phyloP scores from a whole-genome alignment of 2,888 invertebrate species.

The Lymantria dispar region DNA sequence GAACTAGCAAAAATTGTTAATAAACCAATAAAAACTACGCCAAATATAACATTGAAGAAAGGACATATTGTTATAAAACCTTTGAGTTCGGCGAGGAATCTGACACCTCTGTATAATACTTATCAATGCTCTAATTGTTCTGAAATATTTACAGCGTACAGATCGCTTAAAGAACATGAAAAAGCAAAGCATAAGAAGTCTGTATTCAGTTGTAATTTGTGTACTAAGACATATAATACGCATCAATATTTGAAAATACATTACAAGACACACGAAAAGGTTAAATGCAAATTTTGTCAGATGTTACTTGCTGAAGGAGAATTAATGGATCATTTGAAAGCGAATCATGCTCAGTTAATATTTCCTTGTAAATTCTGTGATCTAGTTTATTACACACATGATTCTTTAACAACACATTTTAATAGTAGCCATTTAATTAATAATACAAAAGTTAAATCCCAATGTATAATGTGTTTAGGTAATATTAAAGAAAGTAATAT shows the following conservation, averaged over 20 bases:
- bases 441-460: conserved; percentile 28
- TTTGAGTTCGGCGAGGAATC: conserved; percentile 20
- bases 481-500: conserved; percentile 31
- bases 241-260: conserved; percentile 49
- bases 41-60: conserved; percentile 36
- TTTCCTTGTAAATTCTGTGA: conserved; percentile 47
- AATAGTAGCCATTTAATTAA: conserved; percentile 41
- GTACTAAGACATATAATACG: conserved; percentile 45
- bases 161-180: conserved; percentile 46
- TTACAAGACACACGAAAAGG: conserved; percentile 42
- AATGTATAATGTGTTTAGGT: conserved; percentile 49
- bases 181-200: conserved; percentile 41
- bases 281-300: conserved; percentile 47
- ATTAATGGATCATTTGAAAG: conserved; percentile 44
- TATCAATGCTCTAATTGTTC: conserved; percentile 43
- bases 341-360: conserved; percentile 38
- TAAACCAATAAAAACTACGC: conserved; percentile 10
- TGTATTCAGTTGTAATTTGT: conserved; percentile 44
- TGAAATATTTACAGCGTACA: conserved; percentile 44
- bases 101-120: conserved; percentile 32
- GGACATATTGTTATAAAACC: conserved; percentile 45
- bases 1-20: not conserved
- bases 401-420: conserved; percentile 43
- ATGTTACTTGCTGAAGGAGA: conserved; percentile 35
- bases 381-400: conserved; percentile 42